These are phyloP conservation scores for Galbula dea DNA, from an alignment of 2,113 vertebrate species.

Conservation along the genomic window DNA sequence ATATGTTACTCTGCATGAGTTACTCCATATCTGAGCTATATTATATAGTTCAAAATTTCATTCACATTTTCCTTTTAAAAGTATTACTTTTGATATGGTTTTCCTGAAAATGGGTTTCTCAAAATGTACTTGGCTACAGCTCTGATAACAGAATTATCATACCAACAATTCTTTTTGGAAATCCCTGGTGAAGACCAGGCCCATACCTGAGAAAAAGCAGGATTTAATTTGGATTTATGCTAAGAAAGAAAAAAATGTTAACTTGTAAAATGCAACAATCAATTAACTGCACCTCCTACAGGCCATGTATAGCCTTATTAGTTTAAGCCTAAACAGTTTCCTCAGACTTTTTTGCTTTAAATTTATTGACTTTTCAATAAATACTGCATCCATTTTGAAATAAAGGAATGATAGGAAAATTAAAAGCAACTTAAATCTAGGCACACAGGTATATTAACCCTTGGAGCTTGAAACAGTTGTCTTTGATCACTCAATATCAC, in stretches of 20 bases:
- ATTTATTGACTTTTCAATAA: neutral
- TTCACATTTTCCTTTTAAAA: neutral
- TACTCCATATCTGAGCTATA: neutral
- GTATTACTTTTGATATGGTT: neutral
- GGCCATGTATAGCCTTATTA: neutral
- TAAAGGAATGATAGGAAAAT: neutral
- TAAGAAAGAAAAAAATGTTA: neutral
- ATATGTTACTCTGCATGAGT: neutral
- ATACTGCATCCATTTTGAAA: neutral
- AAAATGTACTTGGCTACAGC: neutral
- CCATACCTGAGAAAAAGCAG: neutral
- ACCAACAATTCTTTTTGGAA: neutral
- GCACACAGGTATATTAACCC: conserved; percentile 34
- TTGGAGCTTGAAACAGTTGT: conserved; percentile 8
- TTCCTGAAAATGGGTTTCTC: neutral
- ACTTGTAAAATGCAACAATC: neutral
- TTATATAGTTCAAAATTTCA: neutral
- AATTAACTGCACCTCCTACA: neutral
- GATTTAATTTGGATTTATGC: neutral
- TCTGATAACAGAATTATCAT: neutral
- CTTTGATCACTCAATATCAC: conserved; percentile 44
- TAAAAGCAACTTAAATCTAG: conserved; percentile 7
- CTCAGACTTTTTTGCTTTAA: neutral
- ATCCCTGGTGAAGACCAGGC: neutral
- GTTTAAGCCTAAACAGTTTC: neutral